Percentiles rank a stretch among this genome's conserved stretches.
Conservation (phyloP, 1,140 invertebrate species). For the Idris sp. region DNA sequence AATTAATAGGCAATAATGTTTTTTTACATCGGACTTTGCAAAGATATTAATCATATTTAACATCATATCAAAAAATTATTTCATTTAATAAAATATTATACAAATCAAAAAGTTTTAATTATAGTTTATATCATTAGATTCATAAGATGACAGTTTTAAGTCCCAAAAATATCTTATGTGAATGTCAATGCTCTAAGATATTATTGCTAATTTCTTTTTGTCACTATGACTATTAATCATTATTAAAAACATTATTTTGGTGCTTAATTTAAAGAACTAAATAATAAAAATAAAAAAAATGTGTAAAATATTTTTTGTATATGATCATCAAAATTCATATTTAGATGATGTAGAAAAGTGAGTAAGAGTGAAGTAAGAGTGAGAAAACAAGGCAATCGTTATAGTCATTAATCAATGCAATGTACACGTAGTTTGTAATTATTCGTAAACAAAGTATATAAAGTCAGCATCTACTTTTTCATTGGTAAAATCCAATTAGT, state of each 20-base stretch:
- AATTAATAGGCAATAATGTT: slow-evolving; percentile 7
- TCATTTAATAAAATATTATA: slow-evolving; percentile 45
- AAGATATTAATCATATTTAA: slow-evolving; percentile 26
- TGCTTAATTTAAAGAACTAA: too few species aligned
- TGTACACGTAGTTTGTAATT: slow-evolving; percentile 60
- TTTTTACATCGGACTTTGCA: slow-evolving; percentile 18
- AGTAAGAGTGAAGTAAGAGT: slow-evolving; percentile 39
- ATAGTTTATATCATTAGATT: slow-evolving; percentile 55
- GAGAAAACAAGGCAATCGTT: slow-evolving; percentile 60
- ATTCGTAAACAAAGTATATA: slow-evolving; percentile 40
- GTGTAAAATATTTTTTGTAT: slow-evolving; percentile 35
- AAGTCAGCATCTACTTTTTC: slow-evolving; percentile 40
- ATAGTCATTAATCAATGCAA: slow-evolving; percentile 65
- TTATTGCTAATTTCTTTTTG: slow-evolving; percentile 12
- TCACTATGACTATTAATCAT: too few species aligned
- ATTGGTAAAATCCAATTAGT: slow-evolving; percentile 28
- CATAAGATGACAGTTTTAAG: slow-evolving; percentile 25
- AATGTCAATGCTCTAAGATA: slow-evolving; percentile 23
- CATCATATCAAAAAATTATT: slow-evolving; percentile 44
- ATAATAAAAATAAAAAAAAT: slow-evolving; percentile 7
- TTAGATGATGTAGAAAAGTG: slow-evolving; percentile 10
- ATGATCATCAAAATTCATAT: slow-evolving; percentile 27
- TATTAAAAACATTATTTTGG: too few species aligned
- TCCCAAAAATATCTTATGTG: slow-evolving; percentile 21
- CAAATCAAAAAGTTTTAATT: slow-evolving; percentile 30